Evolutionary conservation across 2,113 vertebrate genomes (phyloP).

Genomic region (Phylloscopus trochilus): DNA sequence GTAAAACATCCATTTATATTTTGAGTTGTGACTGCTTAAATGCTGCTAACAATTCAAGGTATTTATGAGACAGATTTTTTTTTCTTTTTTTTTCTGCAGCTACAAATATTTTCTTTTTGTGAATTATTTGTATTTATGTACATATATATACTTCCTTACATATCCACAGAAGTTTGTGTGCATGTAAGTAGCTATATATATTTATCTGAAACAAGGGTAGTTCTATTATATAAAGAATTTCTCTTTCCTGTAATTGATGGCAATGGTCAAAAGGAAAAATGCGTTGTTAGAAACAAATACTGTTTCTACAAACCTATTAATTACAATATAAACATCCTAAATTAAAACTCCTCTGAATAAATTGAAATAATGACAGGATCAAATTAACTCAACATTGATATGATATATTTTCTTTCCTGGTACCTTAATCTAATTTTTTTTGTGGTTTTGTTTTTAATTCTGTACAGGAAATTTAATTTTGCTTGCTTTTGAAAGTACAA

Average conservation of each 20-base stretch:
- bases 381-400: not conserved
- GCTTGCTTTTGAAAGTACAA: not conserved
- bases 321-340: not conserved
- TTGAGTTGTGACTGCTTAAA: not conserved
- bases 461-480: not conserved
- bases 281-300: not conserved
- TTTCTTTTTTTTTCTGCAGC: not conserved
- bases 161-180: not conserved
- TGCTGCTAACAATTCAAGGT: not conserved
- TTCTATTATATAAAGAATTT: not conserved
- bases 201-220: not conserved
- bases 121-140: not conserved
- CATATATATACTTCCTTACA: too few species aligned
- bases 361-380: not conserved
- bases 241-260: not conserved
- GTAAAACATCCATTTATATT: accelerated
- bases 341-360: not conserved
- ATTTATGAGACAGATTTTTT: not conserved
- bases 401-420: not conserved
- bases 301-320: not conserved
- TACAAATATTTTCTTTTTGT: not conserved
- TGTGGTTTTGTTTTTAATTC: not conserved
- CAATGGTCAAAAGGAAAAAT: not conserved
- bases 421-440: not conserved
- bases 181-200: not conserved